Percentiles rank a stretch among this genome's conserved stretches.
These are phyloP conservation scores for Cerastis leucographa DNA, from an alignment of 2,888 invertebrate genomes.

Conservation along the genomic window DNA sequence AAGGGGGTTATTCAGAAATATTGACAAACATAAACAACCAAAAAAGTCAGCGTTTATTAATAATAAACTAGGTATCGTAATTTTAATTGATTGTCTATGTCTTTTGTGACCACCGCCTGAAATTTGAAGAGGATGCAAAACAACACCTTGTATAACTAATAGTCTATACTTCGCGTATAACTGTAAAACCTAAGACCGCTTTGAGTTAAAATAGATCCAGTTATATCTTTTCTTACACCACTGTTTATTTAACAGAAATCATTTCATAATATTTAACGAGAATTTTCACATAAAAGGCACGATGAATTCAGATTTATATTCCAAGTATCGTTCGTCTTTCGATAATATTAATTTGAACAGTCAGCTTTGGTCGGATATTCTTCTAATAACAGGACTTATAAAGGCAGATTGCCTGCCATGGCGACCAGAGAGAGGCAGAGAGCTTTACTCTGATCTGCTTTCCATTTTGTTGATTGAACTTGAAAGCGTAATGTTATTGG, in stretches of 20 bases:
- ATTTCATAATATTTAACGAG: conserved; percentile 43
- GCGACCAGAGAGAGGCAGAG: conserved; percentile 16
- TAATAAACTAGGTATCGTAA: too few species aligned
- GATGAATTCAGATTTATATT: conserved; percentile 53
- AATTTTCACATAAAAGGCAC: conserved; percentile 47
- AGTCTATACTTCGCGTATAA: neutral
- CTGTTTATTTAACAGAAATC: conserved; percentile 21
- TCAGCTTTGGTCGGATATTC: conserved; percentile 42
- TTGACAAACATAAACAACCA: too few species aligned
- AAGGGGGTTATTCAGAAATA: too few species aligned
- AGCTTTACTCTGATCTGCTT: conserved; percentile 28
- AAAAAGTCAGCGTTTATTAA: too few species aligned
- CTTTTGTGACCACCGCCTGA: too few species aligned
- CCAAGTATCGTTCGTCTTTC: conserved; percentile 42
- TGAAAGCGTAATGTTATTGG: conserved; percentile 32
- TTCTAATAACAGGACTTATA: conserved; percentile 47
- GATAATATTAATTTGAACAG: conserved; percentile 58
- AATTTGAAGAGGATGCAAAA: too few species aligned
- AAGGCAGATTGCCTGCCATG: conserved; percentile 48
- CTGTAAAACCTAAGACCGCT: neutral
- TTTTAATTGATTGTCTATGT: too few species aligned
- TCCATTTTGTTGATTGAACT: conserved; percentile 48
- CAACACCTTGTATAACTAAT: too few species aligned
- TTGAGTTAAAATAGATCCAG: neutral
- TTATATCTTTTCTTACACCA: neutral